These are phyloP conservation scores for Grammatotria lemairii DNA, from an alignment of 2,113 vertebrate species.

Conservation along the genomic window DNA sequence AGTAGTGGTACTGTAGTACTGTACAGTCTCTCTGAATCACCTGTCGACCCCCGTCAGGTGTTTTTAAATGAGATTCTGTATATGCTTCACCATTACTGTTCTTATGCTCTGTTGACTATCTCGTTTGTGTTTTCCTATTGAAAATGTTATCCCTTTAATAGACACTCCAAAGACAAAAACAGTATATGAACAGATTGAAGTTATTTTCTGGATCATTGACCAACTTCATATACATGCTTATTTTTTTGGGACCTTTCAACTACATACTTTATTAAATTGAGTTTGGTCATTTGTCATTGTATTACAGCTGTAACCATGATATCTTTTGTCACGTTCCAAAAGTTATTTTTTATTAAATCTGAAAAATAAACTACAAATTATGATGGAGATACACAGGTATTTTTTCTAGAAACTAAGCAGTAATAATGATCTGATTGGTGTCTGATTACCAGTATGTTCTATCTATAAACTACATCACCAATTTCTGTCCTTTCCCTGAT, in stretches of 20 bases:
- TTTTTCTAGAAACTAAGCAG: not conserved
- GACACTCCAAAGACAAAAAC: not conserved
- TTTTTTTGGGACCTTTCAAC: not conserved
- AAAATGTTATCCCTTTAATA: not conserved
- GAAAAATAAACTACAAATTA: not conserved
- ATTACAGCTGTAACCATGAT: not conserved
- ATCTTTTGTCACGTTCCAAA: not conserved
- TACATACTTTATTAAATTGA: not conserved
- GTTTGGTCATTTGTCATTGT: not conserved
- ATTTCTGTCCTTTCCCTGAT: not conserved
- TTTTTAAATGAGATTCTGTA: not conserved
- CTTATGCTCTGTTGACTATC: not conserved
- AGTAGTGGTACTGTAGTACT: not conserved
- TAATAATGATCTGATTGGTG: not conserved
- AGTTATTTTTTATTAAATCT: not conserved
- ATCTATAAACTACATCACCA: not conserved
- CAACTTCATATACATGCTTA: rapidly evolving
- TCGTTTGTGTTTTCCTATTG: not conserved
- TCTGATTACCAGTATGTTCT: not conserved
- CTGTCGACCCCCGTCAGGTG: rapidly evolving
- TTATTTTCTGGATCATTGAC: not conserved
- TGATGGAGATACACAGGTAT: not conserved
- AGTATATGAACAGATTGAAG: not conserved
- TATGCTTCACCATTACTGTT: no score
- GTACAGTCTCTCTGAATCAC: not conserved